phyloP scores from a whole-genome alignment of 92 coral and sea anemone species.

The Phenganax marumi region DNA sequence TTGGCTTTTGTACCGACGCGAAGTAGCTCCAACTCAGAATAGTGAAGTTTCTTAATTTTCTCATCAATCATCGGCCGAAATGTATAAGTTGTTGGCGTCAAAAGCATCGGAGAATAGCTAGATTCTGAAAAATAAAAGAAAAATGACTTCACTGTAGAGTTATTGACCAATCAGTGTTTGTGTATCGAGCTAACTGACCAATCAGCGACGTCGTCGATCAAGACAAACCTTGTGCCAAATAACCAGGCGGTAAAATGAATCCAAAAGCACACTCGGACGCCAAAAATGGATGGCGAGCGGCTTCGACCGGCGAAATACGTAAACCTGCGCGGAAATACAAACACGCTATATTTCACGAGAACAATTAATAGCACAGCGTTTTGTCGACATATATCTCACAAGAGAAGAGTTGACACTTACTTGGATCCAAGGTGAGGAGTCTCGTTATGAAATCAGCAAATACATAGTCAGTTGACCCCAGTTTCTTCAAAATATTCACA shows the following conservation, averaged over 20 bases:
- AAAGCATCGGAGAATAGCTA: neutral
- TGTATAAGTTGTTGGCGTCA: conserved; percentile 26
- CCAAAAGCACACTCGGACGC: conserved; percentile 35
- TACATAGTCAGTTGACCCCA: conserved; percentile 63
- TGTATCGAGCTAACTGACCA: neutral
- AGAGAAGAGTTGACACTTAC: conserved; percentile 49
- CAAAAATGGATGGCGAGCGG: conserved; percentile 24
- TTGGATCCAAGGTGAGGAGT: conserved; percentile 74
- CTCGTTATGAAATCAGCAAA: conserved; percentile 83
- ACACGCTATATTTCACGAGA: too few species aligned
- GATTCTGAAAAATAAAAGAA: neutral
- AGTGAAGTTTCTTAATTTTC: conserved; percentile 9
- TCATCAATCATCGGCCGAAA: conserved; percentile 28
- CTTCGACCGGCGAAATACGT: conserved; percentile 1
- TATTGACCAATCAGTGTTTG: neutral
- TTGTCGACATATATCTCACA: too few species aligned
- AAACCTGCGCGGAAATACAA: neutral
- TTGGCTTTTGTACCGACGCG: conserved; percentile 24
- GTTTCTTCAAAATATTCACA: conserved; percentile 66
- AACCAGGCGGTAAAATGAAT: neutral
- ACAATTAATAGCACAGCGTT: too few species aligned
- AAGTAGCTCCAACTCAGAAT: conserved; percentile 20
- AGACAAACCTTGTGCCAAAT: conserved; percentile 22
- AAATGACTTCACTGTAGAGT: neutral
- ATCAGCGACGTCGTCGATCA: neutral